phyloP scores from a whole-genome alignment of 2,797 vertebrate species.

The Mormyrus proboscirostris region DNA sequence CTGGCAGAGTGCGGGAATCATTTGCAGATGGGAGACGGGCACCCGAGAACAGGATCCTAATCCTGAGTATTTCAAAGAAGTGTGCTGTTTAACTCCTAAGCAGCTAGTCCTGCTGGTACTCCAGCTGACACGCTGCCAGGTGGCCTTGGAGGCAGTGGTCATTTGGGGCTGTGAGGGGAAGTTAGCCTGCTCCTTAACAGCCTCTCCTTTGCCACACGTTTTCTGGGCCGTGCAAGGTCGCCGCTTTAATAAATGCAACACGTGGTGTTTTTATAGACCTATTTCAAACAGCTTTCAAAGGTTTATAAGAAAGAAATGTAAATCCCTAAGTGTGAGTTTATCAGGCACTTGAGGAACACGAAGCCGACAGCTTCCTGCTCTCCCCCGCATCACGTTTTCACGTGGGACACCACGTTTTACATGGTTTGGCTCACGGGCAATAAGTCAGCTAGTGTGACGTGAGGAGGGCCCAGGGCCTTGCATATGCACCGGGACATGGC shows the following conservation, averaged over 20 bases:
- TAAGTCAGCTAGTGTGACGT: slow-evolving; percentile 38
- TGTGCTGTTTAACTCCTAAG: slow-evolving; percentile 54
- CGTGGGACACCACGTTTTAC: background rate
- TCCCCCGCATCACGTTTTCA: slow-evolving; percentile 17
- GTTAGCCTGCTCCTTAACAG: background rate
- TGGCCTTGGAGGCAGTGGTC: background rate
- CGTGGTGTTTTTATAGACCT: slow-evolving; percentile 64
- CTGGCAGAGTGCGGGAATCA: slow-evolving; percentile 57
- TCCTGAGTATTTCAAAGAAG: slow-evolving; percentile 49
- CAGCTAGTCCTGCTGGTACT: slow-evolving; percentile 45
- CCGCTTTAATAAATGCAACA: slow-evolving; percentile 58
- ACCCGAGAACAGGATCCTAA: slow-evolving; percentile 39
- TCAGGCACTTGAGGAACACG: slow-evolving; percentile 60
- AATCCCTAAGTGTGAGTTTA: slow-evolving; percentile 58
- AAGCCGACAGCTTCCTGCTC: slow-evolving; percentile 42
- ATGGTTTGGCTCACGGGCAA: slow-evolving; percentile 36
- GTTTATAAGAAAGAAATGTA: slow-evolving; percentile 64
- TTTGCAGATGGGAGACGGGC: slow-evolving; percentile 54
- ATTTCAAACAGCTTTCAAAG: slow-evolving; percentile 51
- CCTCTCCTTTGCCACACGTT: background rate
- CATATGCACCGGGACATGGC: background rate
- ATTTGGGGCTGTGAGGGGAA: background rate
- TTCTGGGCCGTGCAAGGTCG: slow-evolving; percentile 48
- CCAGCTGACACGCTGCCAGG: slow-evolving; percentile 4
- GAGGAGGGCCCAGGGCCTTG: background rate